Evolutionary conservation across 2,888 invertebrate genomes (phyloP).

Genomic region (Drosophila helvetica): DNA sequence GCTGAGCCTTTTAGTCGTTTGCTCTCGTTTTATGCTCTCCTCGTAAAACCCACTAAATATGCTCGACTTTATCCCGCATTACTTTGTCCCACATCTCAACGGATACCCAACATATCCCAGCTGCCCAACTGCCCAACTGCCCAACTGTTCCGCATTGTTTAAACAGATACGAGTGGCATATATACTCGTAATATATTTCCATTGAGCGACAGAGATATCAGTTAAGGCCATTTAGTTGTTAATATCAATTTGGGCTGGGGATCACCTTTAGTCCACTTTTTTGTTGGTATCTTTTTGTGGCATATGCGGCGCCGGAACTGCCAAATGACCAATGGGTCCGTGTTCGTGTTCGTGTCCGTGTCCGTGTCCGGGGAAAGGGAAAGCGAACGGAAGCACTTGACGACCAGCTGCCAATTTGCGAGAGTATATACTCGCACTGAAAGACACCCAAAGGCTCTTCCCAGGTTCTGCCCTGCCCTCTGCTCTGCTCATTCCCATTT

Average conservation of each 20-base stretch:
- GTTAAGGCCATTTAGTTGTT: constrained; percentile 38
- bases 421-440: neutral
- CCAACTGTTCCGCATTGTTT: constrained; percentile 39
- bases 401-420: constrained; percentile 77
- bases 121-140: constrained; percentile 20
- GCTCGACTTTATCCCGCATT: constrained; percentile 73
- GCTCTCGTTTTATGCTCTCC: constrained; percentile 42
- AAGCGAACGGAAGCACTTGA: constrained; percentile 73
- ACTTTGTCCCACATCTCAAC: constrained; percentile 46
- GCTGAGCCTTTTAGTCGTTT: constrained; percentile 70
- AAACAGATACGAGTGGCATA: constrained; percentile 3
- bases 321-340: constrained; percentile 19
- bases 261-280: constrained; percentile 24
- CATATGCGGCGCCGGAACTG: constrained; percentile 75
- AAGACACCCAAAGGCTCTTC: constrained; percentile 33
- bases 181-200: constrained; percentile 4
- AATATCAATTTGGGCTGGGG: constrained; percentile 14
- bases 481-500: constrained; percentile 24
- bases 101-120: neutral
- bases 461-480: no score
- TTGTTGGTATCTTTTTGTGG: constrained; percentile 46
- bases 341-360: no score
- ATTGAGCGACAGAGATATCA: constrained; percentile 17
- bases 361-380: constrained; percentile 18
- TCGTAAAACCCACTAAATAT: constrained; percentile 70